A percentile compares a stretch with the other conserved stretches of the same genome.
These are phyloP conservation scores for Archips xylosteana DNA, from an alignment of 2,888 invertebrate genomes.

Conservation along the genomic window DNA sequence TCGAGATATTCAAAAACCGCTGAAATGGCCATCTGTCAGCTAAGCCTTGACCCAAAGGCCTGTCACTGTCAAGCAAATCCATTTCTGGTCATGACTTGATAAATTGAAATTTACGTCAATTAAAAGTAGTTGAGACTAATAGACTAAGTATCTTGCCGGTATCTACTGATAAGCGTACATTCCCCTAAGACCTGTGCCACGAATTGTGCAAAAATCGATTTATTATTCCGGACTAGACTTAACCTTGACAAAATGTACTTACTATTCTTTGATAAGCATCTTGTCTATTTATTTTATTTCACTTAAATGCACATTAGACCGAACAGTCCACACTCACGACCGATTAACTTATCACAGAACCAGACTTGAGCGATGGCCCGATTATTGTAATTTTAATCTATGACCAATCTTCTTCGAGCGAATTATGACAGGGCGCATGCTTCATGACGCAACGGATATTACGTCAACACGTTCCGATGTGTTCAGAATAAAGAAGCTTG, in stretches of 20 bases:
- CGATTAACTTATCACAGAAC: constrained; percentile 81
- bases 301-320: constrained; percentile 81
- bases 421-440: constrained; percentile 87
- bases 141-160: constrained; percentile 22
- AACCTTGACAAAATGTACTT: constrained; percentile 81
- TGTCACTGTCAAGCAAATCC: constrained; percentile 68
- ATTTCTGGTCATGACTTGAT: constrained; percentile 20
- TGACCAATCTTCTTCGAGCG: constrained; percentile 73
- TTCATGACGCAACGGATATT: constrained; percentile 87
- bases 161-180: constrained; percentile 59
- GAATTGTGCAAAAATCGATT: constrained; percentile 76
- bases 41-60: constrained; percentile 68
- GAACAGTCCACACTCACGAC: constrained; percentile 81
- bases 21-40: constrained; percentile 60
- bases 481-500: constrained; percentile 45
- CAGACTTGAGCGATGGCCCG: constrained; percentile 80
- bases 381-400: constrained; percentile 78
- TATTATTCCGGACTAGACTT: constrained; percentile 67
- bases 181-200: constrained; percentile 55
- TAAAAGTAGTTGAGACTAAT: constrained; percentile 9
- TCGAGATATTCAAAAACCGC: constrained; percentile 33
- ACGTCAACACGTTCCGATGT: constrained; percentile 76
- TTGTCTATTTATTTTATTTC: constrained; percentile 76
- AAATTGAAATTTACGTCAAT: constrained; percentile 22
- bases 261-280: constrained; percentile 91